Base-by-base conservation (phyloP, 2,797 vertebrate species). In the Acropternis orthonyx region DNA sequence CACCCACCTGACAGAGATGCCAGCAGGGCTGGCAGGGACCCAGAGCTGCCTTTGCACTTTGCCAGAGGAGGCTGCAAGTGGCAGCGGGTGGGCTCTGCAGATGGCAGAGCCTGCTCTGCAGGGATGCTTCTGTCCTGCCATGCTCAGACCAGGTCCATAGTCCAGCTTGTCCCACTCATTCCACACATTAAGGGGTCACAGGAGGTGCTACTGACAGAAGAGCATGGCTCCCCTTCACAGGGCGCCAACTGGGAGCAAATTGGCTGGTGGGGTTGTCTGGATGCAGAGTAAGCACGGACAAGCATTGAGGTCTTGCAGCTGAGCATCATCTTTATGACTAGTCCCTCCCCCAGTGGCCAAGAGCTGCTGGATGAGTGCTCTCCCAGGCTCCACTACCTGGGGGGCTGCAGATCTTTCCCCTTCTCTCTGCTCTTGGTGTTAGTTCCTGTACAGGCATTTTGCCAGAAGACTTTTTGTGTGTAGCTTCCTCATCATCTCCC, bases 351-450 rank as follows among this genome's bases (percentile, higher is more conserved):
- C 26, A 20, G 46, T 1, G 5, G 52, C 52, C 52, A 24, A 32
- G 51, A 71, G 41, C 52, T 46, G 41, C 46, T 4, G 14, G 16
- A 56, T 24, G 41, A 69, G 32, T 6, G 39, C 49, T 81, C 1
- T 0, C 17, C 46, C 28, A 1, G 0, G 27, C 55, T 52, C 8
- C 14, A 16, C 34, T 48, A 48, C 55, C 36, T 2, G 0, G 11
- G 27, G 24, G 17, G 22, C 58, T 72, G 59, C 71, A 72, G 39
- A 26, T 34, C 46, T 69, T 58, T 61, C 26, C 62, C 12, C 10
- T 14, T 48, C 24, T n/a, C 41, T 83, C 73, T 56, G 63, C 24
- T 61, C 10, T 52, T 58, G 10, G 26, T 75, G 17, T 66, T 43
- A 15, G 54, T 30, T 63, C 21, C 68, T 62, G 23, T 62, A 75